Percentiles rank a stretch among this genome's conserved stretches.
These are phyloP conservation scores for Ammospiza maritima DNA, from an alignment of 2,797 vertebrate species.

Conservation along the genomic window DNA sequence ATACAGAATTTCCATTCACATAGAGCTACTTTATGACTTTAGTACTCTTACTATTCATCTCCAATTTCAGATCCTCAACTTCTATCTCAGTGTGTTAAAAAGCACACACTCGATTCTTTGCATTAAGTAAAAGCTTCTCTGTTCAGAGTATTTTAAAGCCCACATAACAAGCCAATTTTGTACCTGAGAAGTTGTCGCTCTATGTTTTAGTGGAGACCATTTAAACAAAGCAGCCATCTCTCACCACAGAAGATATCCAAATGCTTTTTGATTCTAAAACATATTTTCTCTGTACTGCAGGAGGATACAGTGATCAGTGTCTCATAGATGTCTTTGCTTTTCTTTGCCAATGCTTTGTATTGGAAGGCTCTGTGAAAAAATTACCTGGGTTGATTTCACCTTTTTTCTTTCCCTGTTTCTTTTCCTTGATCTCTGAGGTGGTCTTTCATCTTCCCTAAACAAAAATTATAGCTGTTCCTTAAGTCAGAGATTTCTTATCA, in stretches of 20 bases:
- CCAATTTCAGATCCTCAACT: slow-evolving; percentile 29
- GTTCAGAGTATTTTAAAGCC: slow-evolving; percentile 39
- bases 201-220: slow-evolving; percentile 48
- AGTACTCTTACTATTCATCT: slow-evolving; percentile 46
- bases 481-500: slow-evolving; percentile 68
- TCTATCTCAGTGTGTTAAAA: slow-evolving; percentile 35
- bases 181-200: slow-evolving; percentile 49
- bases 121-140: slow-evolving; percentile 40
- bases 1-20: slow-evolving; percentile 57
- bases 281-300: background rate
- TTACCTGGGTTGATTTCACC: slow-evolving; percentile 50
- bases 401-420: slow-evolving; percentile 40
- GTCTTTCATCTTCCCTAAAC: slow-evolving; percentile 66
- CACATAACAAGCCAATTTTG: slow-evolving; percentile 63
- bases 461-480: slow-evolving; percentile 59
- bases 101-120: slow-evolving; percentile 12
- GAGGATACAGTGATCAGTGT: background rate
- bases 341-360: background rate
- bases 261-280: slow-evolving; percentile 28
- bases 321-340: background rate
- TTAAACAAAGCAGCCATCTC: slow-evolving; percentile 53
- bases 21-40: slow-evolving; percentile 32
- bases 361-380: slow-evolving; percentile 19
- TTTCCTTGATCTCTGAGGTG: slow-evolving; percentile 70
- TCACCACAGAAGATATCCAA: slow-evolving; percentile 8